phyloP scores from a whole-genome alignment of 2,113 vertebrate species.

The Anthoscopus minutus region DNA sequence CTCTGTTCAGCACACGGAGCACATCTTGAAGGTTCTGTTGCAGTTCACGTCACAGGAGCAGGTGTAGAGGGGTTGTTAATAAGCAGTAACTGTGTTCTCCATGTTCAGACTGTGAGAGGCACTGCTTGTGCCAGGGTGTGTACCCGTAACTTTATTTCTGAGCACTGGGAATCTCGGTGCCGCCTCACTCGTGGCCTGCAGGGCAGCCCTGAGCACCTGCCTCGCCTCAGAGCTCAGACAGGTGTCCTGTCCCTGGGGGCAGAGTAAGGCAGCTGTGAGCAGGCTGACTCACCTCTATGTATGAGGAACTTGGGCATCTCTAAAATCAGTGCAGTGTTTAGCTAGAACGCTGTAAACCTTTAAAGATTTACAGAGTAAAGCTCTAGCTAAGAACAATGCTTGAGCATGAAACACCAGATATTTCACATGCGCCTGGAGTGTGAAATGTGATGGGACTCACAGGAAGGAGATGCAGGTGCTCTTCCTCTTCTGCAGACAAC shows the following conservation, averaged over 20 bases:
- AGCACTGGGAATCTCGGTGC: not conserved
- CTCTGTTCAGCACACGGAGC: not conserved
- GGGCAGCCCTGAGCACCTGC: not conserved
- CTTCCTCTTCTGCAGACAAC: not conserved
- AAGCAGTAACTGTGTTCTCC: not conserved
- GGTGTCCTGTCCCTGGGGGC: not conserved
- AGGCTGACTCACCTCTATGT: not conserved
- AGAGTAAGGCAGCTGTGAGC: not conserved
- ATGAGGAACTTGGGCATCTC: not conserved
- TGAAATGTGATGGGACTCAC: not conserved
- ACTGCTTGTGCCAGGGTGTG: not conserved
- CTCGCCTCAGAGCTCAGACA: not conserved
- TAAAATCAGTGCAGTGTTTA: not conserved
- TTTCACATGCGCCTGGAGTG: not conserved
- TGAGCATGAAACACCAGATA: not conserved
- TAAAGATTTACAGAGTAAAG: not conserved
- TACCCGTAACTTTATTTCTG: not conserved
- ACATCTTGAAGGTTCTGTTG: not conserved
- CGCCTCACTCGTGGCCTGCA: not conserved
- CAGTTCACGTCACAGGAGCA: not conserved
- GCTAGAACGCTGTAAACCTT: not conserved
- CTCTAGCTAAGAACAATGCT: not conserved
- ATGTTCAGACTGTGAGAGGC: rapidly evolving
- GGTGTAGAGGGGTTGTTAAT: not conserved
- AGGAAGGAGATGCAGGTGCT: not conserved